Conservation (phyloP, 2,888 invertebrate species). For the Eucriotettix oculatus region DNA sequence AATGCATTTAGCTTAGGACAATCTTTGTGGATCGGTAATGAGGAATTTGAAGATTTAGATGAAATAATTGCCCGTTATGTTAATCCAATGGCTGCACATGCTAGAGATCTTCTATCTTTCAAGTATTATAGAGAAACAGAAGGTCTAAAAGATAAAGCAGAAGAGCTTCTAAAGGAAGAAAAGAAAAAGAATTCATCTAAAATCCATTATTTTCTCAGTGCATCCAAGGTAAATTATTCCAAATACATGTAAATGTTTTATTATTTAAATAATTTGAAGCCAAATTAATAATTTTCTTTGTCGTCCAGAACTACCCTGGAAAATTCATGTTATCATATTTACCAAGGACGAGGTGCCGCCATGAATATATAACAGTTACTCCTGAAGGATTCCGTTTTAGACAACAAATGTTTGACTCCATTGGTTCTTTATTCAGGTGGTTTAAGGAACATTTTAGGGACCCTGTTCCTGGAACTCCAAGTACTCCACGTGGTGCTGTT, state of each 20-base stretch:
- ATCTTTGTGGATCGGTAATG: slow-evolving; percentile 70
- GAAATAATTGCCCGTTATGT: slow-evolving; percentile 96
- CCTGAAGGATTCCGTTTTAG: slow-evolving; percentile 89
- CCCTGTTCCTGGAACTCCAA: slow-evolving; percentile 61
- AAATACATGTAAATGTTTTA: too few relatives aligned
- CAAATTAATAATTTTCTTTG: too few relatives aligned
- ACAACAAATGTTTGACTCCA: slow-evolving; percentile 69
- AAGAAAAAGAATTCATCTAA: slow-evolving; percentile 74
- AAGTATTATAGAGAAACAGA: slow-evolving; percentile 73
- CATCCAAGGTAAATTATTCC: slow-evolving; percentile 38
- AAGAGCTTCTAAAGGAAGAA: slow-evolving; percentile 74
- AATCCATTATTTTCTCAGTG: slow-evolving; percentile 76
- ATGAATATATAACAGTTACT: slow-evolving; percentile 82
- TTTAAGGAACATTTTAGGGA: slow-evolving; percentile 97
- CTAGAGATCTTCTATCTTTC: slow-evolving; percentile 77
- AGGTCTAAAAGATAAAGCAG: slow-evolving; percentile 72
- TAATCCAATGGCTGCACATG: slow-evolving; percentile 90
- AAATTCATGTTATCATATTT: slow-evolving; percentile 89
- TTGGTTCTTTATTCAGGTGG: slow-evolving; percentile 74
- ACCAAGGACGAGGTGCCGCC: slow-evolving; percentile 65
- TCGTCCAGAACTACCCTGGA: slow-evolving; percentile 55
- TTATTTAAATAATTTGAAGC: too few relatives aligned
- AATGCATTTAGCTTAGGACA: slow-evolving; percentile 89
- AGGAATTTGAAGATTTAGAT: slow-evolving; percentile 96
- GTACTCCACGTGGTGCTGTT: slow-evolving; percentile 45